Conservation (phyloP, 2,888 invertebrate genomes). For the Orthosia cruda region DNA sequence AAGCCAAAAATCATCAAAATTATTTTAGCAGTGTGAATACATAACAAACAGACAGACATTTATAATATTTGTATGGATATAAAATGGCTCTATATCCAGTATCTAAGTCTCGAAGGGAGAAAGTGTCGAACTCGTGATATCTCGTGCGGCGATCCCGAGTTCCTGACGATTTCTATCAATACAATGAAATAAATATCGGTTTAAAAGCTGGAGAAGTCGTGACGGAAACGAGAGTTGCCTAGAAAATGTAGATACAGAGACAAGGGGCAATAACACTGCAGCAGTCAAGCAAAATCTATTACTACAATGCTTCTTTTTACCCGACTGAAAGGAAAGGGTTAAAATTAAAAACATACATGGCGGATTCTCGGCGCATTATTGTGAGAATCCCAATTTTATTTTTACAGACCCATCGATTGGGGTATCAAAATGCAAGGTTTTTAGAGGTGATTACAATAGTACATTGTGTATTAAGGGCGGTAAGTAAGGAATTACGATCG, state of each 20-base stretch:
- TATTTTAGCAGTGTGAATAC: not conserved
- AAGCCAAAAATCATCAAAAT: too few species aligned
- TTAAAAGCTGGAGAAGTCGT: constrained; percentile 28
- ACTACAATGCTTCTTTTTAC: not conserved
- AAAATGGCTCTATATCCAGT: not conserved
- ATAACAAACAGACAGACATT: not conserved
- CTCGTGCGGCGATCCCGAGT: constrained; percentile 17
- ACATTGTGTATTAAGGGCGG: too few species aligned
- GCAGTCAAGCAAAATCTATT: not conserved
- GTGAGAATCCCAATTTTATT: too few species aligned
- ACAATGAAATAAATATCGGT: constrained; percentile 47
- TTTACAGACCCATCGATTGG: too few species aligned
- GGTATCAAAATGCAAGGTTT: too few species aligned
- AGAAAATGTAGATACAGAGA: not conserved
- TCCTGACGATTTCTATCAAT: constrained; percentile 43
- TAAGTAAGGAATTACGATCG: too few species aligned
- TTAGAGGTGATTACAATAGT: too few species aligned
- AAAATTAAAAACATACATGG: too few species aligned
- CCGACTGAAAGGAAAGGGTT: too few species aligned
- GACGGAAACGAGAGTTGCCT: constrained; percentile 22
- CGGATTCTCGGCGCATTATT: too few species aligned
- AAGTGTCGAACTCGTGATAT: constrained; percentile 49
- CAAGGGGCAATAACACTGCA: not conserved
- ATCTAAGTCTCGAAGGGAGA: constrained; percentile 35
- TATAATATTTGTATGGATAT: not conserved